Percentiles rank a stretch among this genome's conserved stretches.
Conservation (phyloP, 2,888 invertebrate genomes). For the Smittia sp. region DNA sequence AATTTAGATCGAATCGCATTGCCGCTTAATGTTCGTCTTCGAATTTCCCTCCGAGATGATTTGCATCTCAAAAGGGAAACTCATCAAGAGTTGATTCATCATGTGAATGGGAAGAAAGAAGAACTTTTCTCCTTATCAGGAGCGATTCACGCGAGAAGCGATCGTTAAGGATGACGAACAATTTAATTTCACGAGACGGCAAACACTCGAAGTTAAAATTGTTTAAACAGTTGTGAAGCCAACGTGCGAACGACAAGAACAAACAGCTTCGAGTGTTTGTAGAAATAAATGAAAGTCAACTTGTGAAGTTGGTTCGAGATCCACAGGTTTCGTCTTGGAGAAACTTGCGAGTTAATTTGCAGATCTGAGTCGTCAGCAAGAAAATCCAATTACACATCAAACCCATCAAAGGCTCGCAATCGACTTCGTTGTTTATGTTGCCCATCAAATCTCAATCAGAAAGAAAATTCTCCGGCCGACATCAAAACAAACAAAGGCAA, state of each 20-base stretch:
- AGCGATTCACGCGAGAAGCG: too few species aligned
- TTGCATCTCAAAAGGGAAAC: conserved; percentile 30
- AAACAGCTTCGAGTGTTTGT: too few species aligned
- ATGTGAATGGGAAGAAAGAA: background rate
- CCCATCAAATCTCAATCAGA: conserved; percentile 27
- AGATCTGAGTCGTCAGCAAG: background rate
- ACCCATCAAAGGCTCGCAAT: background rate
- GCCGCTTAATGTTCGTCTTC: background rate
- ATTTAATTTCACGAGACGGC: too few species aligned
- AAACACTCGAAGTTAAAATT: too few species aligned
- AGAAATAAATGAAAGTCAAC: too few species aligned
- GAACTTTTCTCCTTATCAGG: too few species aligned
- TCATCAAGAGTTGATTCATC: conserved; percentile 28
- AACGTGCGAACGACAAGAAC: too few species aligned
- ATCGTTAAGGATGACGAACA: too few species aligned
- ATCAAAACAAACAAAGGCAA: background rate
- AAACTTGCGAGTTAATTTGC: background rate
- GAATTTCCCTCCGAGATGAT: conserved; percentile 2
- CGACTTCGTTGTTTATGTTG: background rate
- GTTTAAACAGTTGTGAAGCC: too few species aligned
- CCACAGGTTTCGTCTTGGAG: background rate
- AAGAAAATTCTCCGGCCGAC: conserved; percentile 6
- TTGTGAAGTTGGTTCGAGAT: too few species aligned
- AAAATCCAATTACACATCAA: background rate
- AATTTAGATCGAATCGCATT: conserved; percentile 14